phyloP scores from a whole-genome alignment of 2,888 invertebrate species.

The Tholera decimalis region DNA sequence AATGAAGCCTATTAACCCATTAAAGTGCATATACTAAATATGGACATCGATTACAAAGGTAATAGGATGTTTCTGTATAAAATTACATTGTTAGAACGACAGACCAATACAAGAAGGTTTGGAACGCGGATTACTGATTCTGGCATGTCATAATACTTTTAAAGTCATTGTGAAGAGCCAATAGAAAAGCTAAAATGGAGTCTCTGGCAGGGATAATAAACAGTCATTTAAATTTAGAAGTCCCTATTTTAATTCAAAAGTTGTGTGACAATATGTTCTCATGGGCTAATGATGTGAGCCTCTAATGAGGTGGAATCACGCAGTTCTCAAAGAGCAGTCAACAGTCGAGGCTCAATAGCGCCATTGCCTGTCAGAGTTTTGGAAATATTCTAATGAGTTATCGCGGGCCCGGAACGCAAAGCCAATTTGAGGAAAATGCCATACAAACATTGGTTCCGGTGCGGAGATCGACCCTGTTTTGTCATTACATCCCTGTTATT shows the following conservation, averaged over 20 bases:
- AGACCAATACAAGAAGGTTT: background rate
- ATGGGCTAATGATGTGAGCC: background rate
- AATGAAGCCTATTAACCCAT: conserved; percentile 12
- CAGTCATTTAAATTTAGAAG: background rate
- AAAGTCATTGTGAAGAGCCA: background rate
- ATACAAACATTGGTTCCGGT: too few species aligned
- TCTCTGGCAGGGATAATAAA: background rate
- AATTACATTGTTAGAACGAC: background rate
- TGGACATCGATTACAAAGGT: conserved; percentile 7
- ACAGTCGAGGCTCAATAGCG: too few species aligned
- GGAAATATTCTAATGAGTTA: too few species aligned
- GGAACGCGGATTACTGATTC: conserved; percentile 8
- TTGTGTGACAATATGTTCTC: background rate
- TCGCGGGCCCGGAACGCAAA: too few species aligned
- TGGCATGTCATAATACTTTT: background rate
- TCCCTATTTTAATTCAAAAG: background rate
- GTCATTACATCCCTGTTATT: too few species aligned
- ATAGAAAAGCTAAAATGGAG: background rate
- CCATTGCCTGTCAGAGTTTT: too few species aligned
- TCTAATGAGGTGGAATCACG: too few species aligned
- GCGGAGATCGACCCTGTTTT: too few species aligned
- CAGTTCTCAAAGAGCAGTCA: too few species aligned
- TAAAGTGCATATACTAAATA: conserved; percentile 13
- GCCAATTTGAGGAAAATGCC: too few species aligned
- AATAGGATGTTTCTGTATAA: background rate